These are phyloP conservation scores for Podargus strigoides DNA, from an alignment of 2,797 vertebrate genomes.

Conservation along the genomic window DNA sequence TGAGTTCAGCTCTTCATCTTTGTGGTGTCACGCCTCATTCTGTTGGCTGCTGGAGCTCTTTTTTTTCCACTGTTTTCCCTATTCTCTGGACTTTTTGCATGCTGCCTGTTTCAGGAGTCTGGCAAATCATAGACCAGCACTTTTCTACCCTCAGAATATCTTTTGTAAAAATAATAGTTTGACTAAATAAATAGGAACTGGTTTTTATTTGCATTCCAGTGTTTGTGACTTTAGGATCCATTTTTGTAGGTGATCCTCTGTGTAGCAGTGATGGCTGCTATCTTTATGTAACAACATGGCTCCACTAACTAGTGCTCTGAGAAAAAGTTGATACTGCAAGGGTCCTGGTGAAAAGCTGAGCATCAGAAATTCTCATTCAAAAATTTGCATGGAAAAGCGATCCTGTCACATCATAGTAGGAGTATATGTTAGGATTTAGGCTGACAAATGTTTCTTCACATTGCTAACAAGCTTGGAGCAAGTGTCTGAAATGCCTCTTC, in stretches of 20 bases:
- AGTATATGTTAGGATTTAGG: not conserved
- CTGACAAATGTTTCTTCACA: not conserved
- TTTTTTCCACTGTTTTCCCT: not conserved
- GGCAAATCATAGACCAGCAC: not conserved
- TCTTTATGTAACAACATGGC: not conserved
- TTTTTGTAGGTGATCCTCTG: not conserved
- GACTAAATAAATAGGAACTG: not conserved
- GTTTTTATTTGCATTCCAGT: not conserved
- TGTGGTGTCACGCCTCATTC: not conserved
- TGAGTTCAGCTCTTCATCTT: not conserved
- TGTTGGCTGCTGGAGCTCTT: not conserved
- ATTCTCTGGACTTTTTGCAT: not conserved
- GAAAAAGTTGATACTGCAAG: not conserved
- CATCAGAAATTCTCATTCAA: not conserved
- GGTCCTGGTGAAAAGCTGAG: not conserved
- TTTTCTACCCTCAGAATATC: not conserved
- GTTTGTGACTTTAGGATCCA: not conserved
- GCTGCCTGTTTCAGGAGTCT: not conserved
- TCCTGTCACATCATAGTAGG: fast-evolving
- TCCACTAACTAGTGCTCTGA: not conserved
- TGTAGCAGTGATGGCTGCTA: not conserved
- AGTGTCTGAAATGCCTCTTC: not conserved
- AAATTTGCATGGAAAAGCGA: not conserved
- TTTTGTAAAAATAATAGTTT: not conserved
- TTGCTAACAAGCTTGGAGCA: not conserved